Percentiles rank a stretch among this genome's conserved stretches.
These are phyloP conservation scores for Lepidocyrtinus sp. DNA, from an alignment of 2,888 invertebrate genomes.

Conservation along the genomic window DNA sequence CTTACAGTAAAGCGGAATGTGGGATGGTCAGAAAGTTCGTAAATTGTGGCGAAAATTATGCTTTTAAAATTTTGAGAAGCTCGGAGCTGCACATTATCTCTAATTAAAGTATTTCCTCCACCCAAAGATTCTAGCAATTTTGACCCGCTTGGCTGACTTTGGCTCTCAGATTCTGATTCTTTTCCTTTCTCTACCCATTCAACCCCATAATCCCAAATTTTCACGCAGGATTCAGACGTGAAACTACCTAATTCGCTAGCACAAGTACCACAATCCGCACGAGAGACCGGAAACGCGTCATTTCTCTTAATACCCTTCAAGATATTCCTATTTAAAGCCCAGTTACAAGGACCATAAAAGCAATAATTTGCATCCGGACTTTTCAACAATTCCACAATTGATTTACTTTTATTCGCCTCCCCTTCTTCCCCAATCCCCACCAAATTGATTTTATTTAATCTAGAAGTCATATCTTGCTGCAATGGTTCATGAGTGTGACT, in stretches of 20 bases:
- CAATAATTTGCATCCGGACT: slow-evolving; percentile 74
- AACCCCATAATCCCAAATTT: slow-evolving; percentile 66
- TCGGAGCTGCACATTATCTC: too few species aligned
- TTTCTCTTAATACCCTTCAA: slow-evolving; percentile 74
- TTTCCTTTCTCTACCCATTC: slow-evolving; percentile 41
- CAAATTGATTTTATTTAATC: slow-evolving; percentile 36
- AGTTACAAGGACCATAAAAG: slow-evolving; percentile 77
- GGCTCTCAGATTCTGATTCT: too few species aligned
- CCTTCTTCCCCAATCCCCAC: neutral
- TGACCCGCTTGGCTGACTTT: too few species aligned
- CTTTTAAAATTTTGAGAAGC: slow-evolving; percentile 62
- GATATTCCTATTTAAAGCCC: slow-evolving; percentile 75
- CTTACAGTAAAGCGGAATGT: slow-evolving; percentile 63
- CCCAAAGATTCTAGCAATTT: too few species aligned
- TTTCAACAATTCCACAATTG: slow-evolving; percentile 60
- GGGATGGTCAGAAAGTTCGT: slow-evolving; percentile 63
- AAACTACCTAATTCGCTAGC: slow-evolving; percentile 59
- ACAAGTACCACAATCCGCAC: slow-evolving; percentile 62
- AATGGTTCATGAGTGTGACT: neutral
- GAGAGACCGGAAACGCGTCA: neutral
- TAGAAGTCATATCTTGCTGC: slow-evolving; percentile 24
- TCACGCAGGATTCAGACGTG: slow-evolving; percentile 52
- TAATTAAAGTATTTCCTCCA: too few species aligned
- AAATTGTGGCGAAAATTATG: slow-evolving; percentile 63
- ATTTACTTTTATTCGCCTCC: slow-evolving; percentile 21